Evolutionary conservation across 1,140 invertebrate species (phyloP), one percentile per base, ranked within the genome.

Genomic region (Zaprionus inermis): DNA sequence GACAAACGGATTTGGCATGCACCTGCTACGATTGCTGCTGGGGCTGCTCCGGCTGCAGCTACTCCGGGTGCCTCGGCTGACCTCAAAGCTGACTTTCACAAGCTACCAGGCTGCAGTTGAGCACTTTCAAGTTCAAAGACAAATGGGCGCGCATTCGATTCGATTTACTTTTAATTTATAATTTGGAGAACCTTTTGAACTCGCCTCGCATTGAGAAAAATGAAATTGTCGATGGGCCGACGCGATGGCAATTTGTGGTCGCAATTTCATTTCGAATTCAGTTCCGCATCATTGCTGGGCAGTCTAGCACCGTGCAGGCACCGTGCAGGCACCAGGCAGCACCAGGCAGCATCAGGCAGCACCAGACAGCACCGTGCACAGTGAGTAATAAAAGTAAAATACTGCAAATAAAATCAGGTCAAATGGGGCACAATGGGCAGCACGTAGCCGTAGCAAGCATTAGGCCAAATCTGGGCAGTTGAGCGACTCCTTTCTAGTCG

Each of bases 121-220:
- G 75, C 82, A 79, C 83, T 86, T 86, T 86, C 83, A 83, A 89
- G 83, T 89, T 89, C 83, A 68, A 46, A 89, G 83, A 89, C 83
- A 88, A 88, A 88, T 88, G 84, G 76, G 70, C 60, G 79, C 63
- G 84, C 83, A 88, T 89, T 88, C 84, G 68, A 89, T 88, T 88
- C 83, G 83, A 88, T 88, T 88, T 88, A 88, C 83, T 88, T 88
- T 88, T 88, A 88, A 88, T 88, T 88, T 88, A 88, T 88, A 88
- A 88, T 88, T 88, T 89, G 68, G 61, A 60, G 84, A 88, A 88
- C 83, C 83, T 88, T 89, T 88, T 88, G 83, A 88, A 88, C 83
- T 57, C 57, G 58, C 54, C 55, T 52, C 6, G 67, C 76, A 86
- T 79, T 73, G 79, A 85, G 85, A 84, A 81, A 81, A 88, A 89